Evolutionary conservation across 1,140 invertebrate genomes (phyloP).

Genomic region (Eriosoma lanigerum): DNA sequence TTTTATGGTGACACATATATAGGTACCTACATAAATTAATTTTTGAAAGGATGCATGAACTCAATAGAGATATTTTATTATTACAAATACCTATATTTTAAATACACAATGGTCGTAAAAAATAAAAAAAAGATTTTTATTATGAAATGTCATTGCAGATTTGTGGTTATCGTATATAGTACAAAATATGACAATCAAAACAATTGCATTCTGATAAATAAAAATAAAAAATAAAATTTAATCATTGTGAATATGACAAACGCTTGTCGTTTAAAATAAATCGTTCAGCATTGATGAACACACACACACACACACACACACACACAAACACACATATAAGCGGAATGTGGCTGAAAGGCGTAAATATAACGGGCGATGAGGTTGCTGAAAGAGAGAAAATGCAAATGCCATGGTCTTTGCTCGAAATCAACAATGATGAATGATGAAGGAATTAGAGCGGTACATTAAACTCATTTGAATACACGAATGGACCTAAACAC

Average conservation of each 20-base stretch:
- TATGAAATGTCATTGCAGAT: neutral
- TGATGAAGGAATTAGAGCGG: conserved; percentile 50
- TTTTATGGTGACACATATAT: no score
- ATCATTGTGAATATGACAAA: conserved; percentile 50
- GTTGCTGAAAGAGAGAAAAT: conserved; percentile 31
- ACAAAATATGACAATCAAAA: conserved; percentile 19
- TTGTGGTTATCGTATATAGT: neutral
- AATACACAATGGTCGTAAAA: neutral
- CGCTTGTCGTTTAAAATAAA: conserved; percentile 44
- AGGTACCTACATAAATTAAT: no score
- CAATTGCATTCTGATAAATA: neutral
- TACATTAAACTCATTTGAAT: conserved; percentile 52
- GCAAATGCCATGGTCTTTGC: conserved; percentile 38
- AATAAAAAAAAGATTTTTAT: neutral
- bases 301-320: neutral
- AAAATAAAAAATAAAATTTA: conserved; percentile 29
- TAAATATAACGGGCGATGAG: neutral
- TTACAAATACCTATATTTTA: no score
- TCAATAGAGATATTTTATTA: no score
- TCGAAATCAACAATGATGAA: conserved; percentile 50
- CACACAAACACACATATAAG: neutral
- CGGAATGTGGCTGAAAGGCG: neutral
- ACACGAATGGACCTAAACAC: conserved; percentile 46
- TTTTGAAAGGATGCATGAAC: no score
- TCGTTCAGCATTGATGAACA: conserved; percentile 16